These are phyloP conservation scores for Platyura marginata DNA, from an alignment of 1,140 invertebrate species.

Conservation along the genomic window DNA sequence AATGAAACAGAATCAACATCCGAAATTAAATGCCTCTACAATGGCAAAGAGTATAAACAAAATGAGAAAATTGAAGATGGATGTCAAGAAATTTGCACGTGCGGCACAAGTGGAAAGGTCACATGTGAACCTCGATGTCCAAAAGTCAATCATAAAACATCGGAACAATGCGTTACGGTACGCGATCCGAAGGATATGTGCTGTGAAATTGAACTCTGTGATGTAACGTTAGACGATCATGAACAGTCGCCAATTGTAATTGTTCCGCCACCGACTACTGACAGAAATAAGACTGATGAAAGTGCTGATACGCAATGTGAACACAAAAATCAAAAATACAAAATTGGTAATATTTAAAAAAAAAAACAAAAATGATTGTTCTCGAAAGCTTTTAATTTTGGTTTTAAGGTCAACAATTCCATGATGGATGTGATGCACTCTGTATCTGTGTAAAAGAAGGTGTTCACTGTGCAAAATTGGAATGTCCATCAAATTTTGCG, in stretches of 20 bases:
- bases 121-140: slow-evolving; percentile 19
- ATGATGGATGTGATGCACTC: slow-evolving; percentile 53
- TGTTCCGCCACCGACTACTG: slow-evolving; percentile 5
- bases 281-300: background rate
- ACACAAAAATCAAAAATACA: slow-evolving; percentile 15
- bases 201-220: slow-evolving; percentile 65
- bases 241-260: slow-evolving; percentile 25
- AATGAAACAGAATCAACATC: slow-evolving; percentile 1
- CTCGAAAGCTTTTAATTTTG: background rate
- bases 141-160: slow-evolving; percentile 17
- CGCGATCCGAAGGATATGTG: slow-evolving; percentile 61
- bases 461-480: slow-evolving; percentile 54
- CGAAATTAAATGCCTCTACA: slow-evolving; percentile 46
- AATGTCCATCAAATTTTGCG: slow-evolving; percentile 66
- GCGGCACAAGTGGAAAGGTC: slow-evolving; percentile 42
- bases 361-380: background rate
- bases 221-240: slow-evolving; percentile 54
- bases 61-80: slow-evolving; percentile 58
- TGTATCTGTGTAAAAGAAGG: slow-evolving; percentile 44
- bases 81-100: slow-evolving; percentile 57
- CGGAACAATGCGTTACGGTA: slow-evolving; percentile 49
- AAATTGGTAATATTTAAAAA: slow-evolving; percentile 9
- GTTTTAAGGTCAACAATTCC: slow-evolving; percentile 42
- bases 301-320: slow-evolving; percentile 7
- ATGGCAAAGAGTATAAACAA: slow-evolving; percentile 49